Percentiles rank a stretch among this genome's conserved stretches.
These are phyloP conservation scores for Drosophila varians DNA, from an alignment of 1,140 invertebrate species.

Conservation along the genomic window DNA sequence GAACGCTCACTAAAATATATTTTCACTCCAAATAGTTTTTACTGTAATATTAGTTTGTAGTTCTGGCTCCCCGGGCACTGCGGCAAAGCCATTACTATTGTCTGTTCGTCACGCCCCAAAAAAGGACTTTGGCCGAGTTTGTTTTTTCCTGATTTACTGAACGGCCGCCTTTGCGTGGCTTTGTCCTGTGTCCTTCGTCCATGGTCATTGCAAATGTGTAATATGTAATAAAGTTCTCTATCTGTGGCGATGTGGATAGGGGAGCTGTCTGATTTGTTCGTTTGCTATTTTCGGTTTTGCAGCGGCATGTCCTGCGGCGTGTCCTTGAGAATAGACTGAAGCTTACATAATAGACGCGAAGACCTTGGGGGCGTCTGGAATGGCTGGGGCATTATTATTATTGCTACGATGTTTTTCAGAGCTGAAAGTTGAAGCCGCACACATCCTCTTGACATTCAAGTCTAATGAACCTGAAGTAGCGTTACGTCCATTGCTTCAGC, in stretches of 20 bases:
- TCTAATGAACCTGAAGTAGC: conserved; percentile 54
- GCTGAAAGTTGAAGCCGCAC: conserved; percentile 51
- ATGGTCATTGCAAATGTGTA: conserved; percentile 55
- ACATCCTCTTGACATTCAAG: conserved; percentile 32
- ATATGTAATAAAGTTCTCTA: conserved; percentile 38
- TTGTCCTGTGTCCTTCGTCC: conserved; percentile 48
- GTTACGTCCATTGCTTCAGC: conserved; percentile 5
- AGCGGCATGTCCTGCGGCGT: conserved; percentile 35
- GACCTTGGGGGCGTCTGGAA: background rate
- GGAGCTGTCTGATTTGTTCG: conserved; percentile 48
- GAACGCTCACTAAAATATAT: too few relatives aligned
- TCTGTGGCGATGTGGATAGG: conserved; percentile 17
- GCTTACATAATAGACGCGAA: conserved; percentile 60
- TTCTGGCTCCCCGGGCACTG: conserved; percentile 14
- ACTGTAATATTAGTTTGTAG: conserved; percentile 24
- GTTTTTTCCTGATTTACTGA: conserved; percentile 59
- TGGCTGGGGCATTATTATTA: conserved; percentile 35
- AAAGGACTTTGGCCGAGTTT: conserved; percentile 1
- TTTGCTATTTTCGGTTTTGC: conserved; percentile 41
- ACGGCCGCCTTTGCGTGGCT: conserved; percentile 30
- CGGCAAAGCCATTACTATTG: conserved; percentile 58
- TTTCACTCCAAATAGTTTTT: conserved; percentile 17
- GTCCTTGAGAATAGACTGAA: conserved; percentile 55
- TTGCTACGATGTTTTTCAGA: conserved; percentile 42
- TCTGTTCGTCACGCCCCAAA: conserved; percentile 63